Percentiles rank a stretch among this genome's conserved stretches.
These are phyloP conservation scores for Sebastes itinus DNA, from an alignment of 2,797 vertebrate species.

Conservation along the genomic window DNA sequence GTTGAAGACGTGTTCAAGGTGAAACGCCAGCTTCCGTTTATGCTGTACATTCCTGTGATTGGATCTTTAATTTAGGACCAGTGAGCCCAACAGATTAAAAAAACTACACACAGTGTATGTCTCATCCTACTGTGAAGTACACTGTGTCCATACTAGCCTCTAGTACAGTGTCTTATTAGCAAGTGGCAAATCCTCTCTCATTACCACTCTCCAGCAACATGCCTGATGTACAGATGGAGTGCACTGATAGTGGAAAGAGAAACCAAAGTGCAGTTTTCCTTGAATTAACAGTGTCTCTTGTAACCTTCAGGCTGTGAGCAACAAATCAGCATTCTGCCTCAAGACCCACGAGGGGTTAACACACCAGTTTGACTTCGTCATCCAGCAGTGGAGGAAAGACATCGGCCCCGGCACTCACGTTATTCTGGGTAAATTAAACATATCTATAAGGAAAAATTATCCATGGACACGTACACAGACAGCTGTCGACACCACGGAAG, in stretches of 20 bases:
- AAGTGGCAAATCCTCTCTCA: no score
- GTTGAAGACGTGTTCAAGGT: slow-evolving; percentile 89
- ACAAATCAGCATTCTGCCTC: slow-evolving; percentile 85
- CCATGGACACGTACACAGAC: no score
- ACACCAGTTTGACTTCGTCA: slow-evolving; percentile 73
- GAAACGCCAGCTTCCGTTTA: background rate
- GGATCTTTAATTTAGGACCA: background rate
- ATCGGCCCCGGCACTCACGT: slow-evolving; percentile 79
- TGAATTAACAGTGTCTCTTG: background rate
- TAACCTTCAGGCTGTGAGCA: slow-evolving; percentile 84
- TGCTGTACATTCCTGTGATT: background rate
- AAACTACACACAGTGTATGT: background rate
- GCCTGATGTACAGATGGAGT: background rate
- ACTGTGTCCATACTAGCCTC: background rate
- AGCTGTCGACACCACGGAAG: background rate
- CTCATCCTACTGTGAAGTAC: background rate
- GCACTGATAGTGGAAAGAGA: background rate
- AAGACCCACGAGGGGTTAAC: slow-evolving; percentile 81
- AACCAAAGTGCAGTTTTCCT: background rate
- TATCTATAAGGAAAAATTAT: background rate
- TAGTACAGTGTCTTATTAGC: no score
- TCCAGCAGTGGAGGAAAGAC: slow-evolving; percentile 87
- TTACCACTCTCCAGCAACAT: background rate
- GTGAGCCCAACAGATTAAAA: no score
- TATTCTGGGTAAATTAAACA: slow-evolving; percentile 83